Evolutionary conservation across 1,140 invertebrate genomes (phyloP).

Genomic region (Drosophila pandora): DNA sequence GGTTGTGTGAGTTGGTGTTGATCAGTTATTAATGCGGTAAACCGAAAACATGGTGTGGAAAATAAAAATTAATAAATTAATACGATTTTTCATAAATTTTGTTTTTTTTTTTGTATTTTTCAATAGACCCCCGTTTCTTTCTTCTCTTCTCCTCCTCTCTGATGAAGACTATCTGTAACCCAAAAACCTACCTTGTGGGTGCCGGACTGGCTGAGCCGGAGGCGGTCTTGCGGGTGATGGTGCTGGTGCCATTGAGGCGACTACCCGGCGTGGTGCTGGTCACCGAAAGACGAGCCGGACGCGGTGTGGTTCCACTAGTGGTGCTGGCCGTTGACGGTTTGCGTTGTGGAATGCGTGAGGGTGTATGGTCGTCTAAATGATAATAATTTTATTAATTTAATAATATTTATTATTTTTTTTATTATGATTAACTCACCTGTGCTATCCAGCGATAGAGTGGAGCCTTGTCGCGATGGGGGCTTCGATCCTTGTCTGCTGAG

Average conservation of each 20-base stretch:
- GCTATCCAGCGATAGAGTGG: conserved; percentile 95
- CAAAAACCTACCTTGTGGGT: conserved; percentile 86
- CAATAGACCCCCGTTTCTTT: not conserved
- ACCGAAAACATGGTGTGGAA: conserved; percentile 66
- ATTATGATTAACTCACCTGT: conserved; percentile 86
- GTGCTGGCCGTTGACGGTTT: conserved; percentile 86
- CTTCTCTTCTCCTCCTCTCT: not conserved
- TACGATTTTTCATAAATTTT: conserved; percentile 16
- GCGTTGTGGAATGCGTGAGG: conserved; percentile 89
- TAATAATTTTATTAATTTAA: not conserved
- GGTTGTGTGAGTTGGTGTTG: conserved; percentile 56
- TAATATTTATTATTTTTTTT: not conserved
- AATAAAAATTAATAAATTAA: conserved; percentile 72
- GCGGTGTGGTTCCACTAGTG: conserved; percentile 85
- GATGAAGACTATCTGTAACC: not conserved
- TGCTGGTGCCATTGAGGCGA: conserved; percentile 84
- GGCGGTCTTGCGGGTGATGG: conserved; percentile 89
- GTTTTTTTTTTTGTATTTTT: too few species aligned
- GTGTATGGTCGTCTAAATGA: conserved; percentile 88
- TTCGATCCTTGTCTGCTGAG: conserved; percentile 93
- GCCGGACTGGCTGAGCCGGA: conserved; percentile 89
- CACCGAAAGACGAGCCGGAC: conserved; percentile 84
- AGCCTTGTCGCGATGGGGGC: conserved; percentile 96
- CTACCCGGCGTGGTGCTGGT: conserved; percentile 83
- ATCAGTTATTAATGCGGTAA: conserved; percentile 65